Conservation (phyloP, 2,113 vertebrate species). For the Bolborhynchus lineola region DNA sequence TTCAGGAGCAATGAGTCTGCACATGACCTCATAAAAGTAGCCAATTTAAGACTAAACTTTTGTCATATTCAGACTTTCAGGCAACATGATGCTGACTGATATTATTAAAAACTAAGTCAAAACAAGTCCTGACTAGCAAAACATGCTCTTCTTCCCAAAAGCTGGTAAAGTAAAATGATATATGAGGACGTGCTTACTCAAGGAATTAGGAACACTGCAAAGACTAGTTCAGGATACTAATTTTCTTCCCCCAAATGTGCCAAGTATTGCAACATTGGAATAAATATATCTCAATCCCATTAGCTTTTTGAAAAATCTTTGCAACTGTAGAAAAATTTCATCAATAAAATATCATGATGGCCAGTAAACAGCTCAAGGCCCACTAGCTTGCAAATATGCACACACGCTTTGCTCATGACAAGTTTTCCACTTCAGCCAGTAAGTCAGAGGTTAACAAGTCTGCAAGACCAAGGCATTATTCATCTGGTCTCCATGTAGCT, state of each 20-base stretch:
- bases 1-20: slow-evolving; percentile 43
- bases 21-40: slow-evolving; percentile 54
- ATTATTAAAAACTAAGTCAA: slow-evolving; percentile 52
- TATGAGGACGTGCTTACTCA: slow-evolving; percentile 31
- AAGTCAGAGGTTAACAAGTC: neutral
- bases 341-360: neutral
- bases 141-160: slow-evolving; percentile 40
- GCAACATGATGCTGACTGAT: slow-evolving; percentile 50
- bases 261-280: slow-evolving; percentile 34
- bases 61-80: slow-evolving; percentile 61
- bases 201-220: slow-evolving; percentile 34
- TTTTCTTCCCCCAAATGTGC: neutral
- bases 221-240: slow-evolving; percentile 18
- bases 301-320: slow-evolving; percentile 1
- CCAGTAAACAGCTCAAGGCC: neutral
- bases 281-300: slow-evolving; percentile 9
- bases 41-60: slow-evolving; percentile 45
- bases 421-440: neutral
- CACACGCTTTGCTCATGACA: neutral
- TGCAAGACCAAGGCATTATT: accelerated
- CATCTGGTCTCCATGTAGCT: neutral
- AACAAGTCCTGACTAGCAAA: slow-evolving; percentile 58
- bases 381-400: neutral
- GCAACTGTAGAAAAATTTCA: neutral
- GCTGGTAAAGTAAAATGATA: slow-evolving; percentile 47